Evolutionary conservation across 92 coral and sea anemone genomes (phyloP).

Genomic region (Nematostella vectensis): DNA sequence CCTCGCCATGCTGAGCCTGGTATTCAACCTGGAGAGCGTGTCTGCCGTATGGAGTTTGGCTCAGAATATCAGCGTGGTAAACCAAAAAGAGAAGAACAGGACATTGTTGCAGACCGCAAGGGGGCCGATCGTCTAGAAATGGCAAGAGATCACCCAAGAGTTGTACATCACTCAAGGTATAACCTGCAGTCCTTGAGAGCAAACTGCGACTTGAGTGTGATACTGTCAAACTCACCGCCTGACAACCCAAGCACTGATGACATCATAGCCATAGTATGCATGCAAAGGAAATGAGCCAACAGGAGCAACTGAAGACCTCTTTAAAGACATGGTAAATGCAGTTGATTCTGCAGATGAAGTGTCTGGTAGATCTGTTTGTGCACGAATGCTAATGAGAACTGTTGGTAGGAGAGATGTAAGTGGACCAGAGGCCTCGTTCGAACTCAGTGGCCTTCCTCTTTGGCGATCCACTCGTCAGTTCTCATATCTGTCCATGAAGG

Average conservation of each 20-base stretch:
- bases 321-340: too few relatives aligned
- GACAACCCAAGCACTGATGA: too few relatives aligned
- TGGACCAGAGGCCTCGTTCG: too few relatives aligned
- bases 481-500: slow-evolving; percentile 20
- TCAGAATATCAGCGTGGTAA: slow-evolving; percentile 1
- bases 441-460: slow-evolving; percentile 25
- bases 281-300: slow-evolving; percentile 34
- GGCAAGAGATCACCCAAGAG: too few relatives aligned
- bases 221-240: too few relatives aligned
- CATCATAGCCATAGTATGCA: too few relatives aligned
- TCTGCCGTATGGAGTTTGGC: slow-evolving; percentile 14
- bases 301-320: slow-evolving; percentile 29
- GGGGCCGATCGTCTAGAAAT: too few relatives aligned
- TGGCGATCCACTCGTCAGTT: slow-evolving; percentile 28
- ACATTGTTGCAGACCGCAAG: neutral
- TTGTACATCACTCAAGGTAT: too few relatives aligned
- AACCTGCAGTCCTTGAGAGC: too few relatives aligned
- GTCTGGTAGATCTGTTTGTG: slow-evolving; percentile 25
- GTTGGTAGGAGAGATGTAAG: too few relatives aligned
- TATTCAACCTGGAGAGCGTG: slow-evolving; percentile 9
- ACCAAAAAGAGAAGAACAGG: neutral
- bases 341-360: too few relatives aligned
- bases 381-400: slow-evolving; percentile 21
- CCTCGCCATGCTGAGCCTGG: slow-evolving; percentile 9
- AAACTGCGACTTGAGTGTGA: too few relatives aligned